A percentile compares a stretch with the other conserved stretches of the same genome.
These are phyloP conservation scores for Ciconia maguari DNA, from an alignment of 2,113 vertebrate species.

Conservation along the genomic window DNA sequence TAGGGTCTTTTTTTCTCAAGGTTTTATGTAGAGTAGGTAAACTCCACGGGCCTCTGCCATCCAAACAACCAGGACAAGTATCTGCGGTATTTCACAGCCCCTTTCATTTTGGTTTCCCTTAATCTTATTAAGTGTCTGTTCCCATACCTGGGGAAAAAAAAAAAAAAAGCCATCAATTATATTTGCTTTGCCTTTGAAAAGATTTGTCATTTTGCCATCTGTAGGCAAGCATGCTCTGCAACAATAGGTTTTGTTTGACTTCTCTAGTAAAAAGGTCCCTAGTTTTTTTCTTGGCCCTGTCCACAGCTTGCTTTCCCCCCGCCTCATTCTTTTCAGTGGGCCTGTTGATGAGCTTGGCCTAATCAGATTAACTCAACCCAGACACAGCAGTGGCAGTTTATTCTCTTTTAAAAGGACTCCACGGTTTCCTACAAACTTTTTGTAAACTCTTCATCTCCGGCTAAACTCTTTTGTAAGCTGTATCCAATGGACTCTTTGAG, in stretches of 20 bases:
- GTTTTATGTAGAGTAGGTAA: constrained; percentile 1
- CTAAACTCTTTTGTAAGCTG: constrained; percentile 81
- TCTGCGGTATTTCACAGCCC: constrained; percentile 49
- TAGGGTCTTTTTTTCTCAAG: not conserved
- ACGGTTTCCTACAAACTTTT: constrained; percentile 82
- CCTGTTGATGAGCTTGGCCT: constrained; percentile 91
- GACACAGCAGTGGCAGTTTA: constrained; percentile 86
- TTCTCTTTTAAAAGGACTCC: constrained; percentile 85
- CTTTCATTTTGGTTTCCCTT: constrained; percentile 67
- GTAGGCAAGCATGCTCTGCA: constrained; percentile 79
- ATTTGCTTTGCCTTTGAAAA: constrained; percentile 78
- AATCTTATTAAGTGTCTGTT: constrained; percentile 77
- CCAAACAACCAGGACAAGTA: constrained; percentile 42
- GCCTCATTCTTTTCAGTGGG: constrained; percentile 81
- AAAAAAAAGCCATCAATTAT: constrained; percentile 71
- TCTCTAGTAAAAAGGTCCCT: constrained; percentile 71
- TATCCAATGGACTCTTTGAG: constrained; percentile 84
- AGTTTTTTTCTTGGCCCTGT: constrained; percentile 62
- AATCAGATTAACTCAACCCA: constrained; percentile 96
- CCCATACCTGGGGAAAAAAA: constrained; percentile 70
- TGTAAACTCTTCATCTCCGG: constrained; percentile 80
- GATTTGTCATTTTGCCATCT: constrained; percentile 87
- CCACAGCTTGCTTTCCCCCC: constrained; percentile 68
- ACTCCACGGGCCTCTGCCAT: constrained; percentile 58
- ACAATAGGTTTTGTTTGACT: constrained; percentile 83